Evolutionary conservation across 2,797 vertebrate genomes (phyloP).

Genomic region (Mycteria americana): DNA sequence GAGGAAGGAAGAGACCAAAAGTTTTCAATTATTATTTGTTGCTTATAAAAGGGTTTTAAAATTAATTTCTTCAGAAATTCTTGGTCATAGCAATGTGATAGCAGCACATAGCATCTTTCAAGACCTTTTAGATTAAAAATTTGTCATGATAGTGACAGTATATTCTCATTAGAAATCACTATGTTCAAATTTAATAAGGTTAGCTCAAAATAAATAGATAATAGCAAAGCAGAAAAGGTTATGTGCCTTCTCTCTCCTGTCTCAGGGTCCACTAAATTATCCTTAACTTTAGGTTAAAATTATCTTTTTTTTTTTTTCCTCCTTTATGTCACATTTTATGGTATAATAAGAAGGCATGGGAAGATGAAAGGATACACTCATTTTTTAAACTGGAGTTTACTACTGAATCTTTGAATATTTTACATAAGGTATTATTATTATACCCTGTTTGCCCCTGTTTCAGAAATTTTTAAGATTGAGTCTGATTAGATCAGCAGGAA

Average conservation of each 20-base stretch:
- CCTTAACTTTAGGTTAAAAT: neutral
- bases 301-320: neutral
- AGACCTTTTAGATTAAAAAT: neutral
- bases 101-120: neutral
- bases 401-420: neutral
- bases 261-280: neutral
- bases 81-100: neutral
- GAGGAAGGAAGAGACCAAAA: neutral
- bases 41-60: neutral
- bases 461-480: neutral
- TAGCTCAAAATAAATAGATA: neutral
- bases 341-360: neutral
- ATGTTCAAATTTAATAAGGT: neutral
- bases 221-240: neutral
- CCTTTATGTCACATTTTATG: neutral
- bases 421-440: neutral
- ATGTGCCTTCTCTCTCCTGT: accelerated
- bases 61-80: neutral
- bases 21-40: neutral
- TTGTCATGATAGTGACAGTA: neutral
- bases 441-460: accelerated
- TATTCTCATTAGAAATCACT: neutral
- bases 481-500: neutral
- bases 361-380: neutral
- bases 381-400: neutral